Base-by-base conservation (phyloP, 2,888 invertebrate genomes). In the Anoncus sp. region DNA sequence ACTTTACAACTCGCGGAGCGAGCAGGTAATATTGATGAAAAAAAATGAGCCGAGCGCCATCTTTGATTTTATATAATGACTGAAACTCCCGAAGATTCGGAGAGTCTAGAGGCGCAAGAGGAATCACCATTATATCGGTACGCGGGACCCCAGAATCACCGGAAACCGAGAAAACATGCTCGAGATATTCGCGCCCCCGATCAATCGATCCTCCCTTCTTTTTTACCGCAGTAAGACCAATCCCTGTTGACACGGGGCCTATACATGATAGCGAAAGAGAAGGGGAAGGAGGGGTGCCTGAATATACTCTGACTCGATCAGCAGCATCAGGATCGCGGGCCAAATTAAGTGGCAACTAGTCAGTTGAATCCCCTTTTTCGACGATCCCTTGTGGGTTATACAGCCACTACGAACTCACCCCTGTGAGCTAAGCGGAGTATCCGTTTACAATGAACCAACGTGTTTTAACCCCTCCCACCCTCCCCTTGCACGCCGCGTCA, bases 271-370 rank as follows among this genome's bases (percentile, higher is more conserved):
- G 51, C 40, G 12, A 27, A 12, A 7, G 16, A 51, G 43, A 55
- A 7, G 12, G 20, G 4, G 65, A 59, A 60, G 16, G 43, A 14
- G 18, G 20, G 27, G 45, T 55, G 35, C 38, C 47, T 47, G 69
- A 53, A 59, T 65, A 47, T 65, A 47, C 27, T 53, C 59, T 14
- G 57, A 72, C 73, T 74, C 62, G 73, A 78, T 76, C 71, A 73
- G 67, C 43, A 24, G 76, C 49, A 67, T 51, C 70, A 73, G 82
- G 83, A 79, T 84, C 59, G 77, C 60, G 76, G 84, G 70, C 86
- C 87, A 89, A 90, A 90, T 90, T 90, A 90, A 90, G 89, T 89
- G 88, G 88, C 89, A 89, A 90, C 88, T 89, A 90, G 88, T 90
- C 88, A 87, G 83, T 81, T 71, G 80, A 53, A 79, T 81, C 83